phyloP scores from a whole-genome alignment of 2,888 invertebrate genomes.

The Oligia strigilis region DNA sequence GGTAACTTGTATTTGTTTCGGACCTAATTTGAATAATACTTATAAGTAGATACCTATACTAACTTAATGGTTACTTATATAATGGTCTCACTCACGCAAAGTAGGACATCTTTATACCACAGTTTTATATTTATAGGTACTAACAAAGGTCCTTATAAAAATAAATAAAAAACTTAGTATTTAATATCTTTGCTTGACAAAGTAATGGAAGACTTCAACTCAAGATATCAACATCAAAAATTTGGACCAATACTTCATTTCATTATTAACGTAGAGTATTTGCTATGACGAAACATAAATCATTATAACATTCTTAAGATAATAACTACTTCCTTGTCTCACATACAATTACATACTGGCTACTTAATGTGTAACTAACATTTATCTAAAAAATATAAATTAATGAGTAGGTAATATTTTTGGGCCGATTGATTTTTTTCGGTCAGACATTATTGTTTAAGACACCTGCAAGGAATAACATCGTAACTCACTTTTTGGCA shows the following conservation, averaged over 20 bases:
- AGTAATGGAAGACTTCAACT: constrained; percentile 56
- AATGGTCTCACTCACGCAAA: neutral
- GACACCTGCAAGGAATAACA: no score
- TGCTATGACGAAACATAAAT: constrained; percentile 31
- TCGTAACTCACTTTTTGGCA: no score
- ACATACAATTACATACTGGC: constrained; percentile 48
- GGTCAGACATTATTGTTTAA: constrained; percentile 10
- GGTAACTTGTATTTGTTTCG: neutral
- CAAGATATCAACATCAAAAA: constrained; percentile 33
- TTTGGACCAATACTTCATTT: constrained; percentile 3
- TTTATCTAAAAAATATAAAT: constrained; percentile 41
- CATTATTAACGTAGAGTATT: constrained; percentile 17
- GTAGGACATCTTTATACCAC: neutral
- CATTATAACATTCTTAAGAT: constrained; percentile 50
- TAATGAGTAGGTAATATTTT: constrained; percentile 36
- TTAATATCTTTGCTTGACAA: constrained; percentile 26
- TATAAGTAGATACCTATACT: neutral
- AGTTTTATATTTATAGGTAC: neutral
- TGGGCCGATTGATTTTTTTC: constrained; percentile 35
- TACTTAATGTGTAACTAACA: constrained; percentile 44
- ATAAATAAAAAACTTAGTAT: constrained; percentile 15
- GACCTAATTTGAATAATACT: neutral
- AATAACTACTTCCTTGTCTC: constrained; percentile 61
- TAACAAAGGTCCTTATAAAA: neutral
- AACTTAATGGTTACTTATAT: neutral